Evolutionary conservation across 2,888 invertebrate species (phyloP), one percentile per base, ranked within the genome.

Genomic region (Phortica okadai): DNA sequence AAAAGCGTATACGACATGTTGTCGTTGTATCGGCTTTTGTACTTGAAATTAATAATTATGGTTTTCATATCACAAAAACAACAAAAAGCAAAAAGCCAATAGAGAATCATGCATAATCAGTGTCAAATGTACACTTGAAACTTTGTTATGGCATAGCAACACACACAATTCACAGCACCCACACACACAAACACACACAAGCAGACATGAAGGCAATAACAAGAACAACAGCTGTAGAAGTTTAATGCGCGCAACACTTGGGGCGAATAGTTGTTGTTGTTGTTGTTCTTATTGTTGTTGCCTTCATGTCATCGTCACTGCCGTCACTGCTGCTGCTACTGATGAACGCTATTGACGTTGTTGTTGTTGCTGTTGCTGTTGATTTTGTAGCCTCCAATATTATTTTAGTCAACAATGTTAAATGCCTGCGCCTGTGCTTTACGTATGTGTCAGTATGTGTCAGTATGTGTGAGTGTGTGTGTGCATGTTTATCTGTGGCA

Each of bases 341-440:
- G 33, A 33, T 33, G 33, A 33, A 3, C 50, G 69, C 42, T 54
- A 45, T 50, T 25, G 45, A 44, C 14, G 44, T 69, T 76, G 69
- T 75, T 76, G 70, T 78, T 77, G 67, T 77, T 74, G 75, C 70
- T 77, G 73, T 78, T 78, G 77, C 76, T 79, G 79, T 81, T 72
- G 72, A 77, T 79, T 79, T 75, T 73, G 77, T 79, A 87, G 87
- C 88, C 88, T 88, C 88, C 83, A 88, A 85, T 85, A 86, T 85
- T 88, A 88, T 88, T 85, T 85, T 87, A 88, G 85, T 87, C 85
- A 84, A 85, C 88, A 85, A 80, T 84, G 84, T 80, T 54, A 70
- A 73, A 50, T 25, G 62, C 62, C 25, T 59, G 6, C 7, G 56
- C n/a, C 56, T 56, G 56, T 56, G 56, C 56, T 56, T 81, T 69